These are phyloP conservation scores for Drosophila picticornis DNA, from an alignment of 2,888 invertebrate species.

Conservation along the genomic window DNA sequence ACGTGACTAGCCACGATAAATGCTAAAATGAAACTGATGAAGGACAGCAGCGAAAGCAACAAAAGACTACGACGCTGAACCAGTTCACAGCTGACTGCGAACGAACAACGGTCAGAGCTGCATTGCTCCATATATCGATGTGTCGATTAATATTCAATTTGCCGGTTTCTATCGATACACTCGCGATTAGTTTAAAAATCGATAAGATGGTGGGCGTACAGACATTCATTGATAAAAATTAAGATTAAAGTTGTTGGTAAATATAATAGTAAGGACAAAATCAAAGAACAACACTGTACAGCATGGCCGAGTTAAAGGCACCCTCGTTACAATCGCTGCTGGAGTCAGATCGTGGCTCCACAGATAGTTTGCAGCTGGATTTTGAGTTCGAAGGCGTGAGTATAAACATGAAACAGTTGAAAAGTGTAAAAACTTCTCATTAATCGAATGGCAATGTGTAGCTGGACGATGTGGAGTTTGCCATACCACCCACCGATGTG, in stretches of 20 bases:
- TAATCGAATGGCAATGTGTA: slow-evolving; percentile 73
- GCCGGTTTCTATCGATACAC: slow-evolving; percentile 22
- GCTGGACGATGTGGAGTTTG: slow-evolving; percentile 93
- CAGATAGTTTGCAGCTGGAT: slow-evolving; percentile 89
- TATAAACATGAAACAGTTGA: slow-evolving; percentile 15
- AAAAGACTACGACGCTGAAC: slow-evolving; percentile 39
- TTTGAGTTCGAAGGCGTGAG: slow-evolving; percentile 86
- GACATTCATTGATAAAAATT: slow-evolving; percentile 71
- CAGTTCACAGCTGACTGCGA: slow-evolving; percentile 46
- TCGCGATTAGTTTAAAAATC: slow-evolving; percentile 25
- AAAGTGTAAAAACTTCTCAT: background rate
- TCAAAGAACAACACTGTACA: slow-evolving; percentile 27
- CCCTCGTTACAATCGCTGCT: slow-evolving; percentile 87
- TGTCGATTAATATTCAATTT: background rate
- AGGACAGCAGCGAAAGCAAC: slow-evolving; percentile 36
- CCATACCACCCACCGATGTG: slow-evolving; percentile 91
- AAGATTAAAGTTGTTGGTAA: slow-evolving; percentile 23
- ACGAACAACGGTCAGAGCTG: slow-evolving; percentile 14
- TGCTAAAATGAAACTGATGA: slow-evolving; percentile 57
- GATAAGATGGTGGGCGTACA: slow-evolving; percentile 67
- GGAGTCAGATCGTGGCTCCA: slow-evolving; percentile 88
- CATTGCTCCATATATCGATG: slow-evolving; percentile 2
- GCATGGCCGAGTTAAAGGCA: slow-evolving; percentile 84
- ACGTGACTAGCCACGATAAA: slow-evolving; percentile 34
- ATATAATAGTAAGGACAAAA: slow-evolving; percentile 8